Evolutionary conservation across 2,797 vertebrate species (phyloP).

Genomic region (Monodelphis domestica): DNA sequence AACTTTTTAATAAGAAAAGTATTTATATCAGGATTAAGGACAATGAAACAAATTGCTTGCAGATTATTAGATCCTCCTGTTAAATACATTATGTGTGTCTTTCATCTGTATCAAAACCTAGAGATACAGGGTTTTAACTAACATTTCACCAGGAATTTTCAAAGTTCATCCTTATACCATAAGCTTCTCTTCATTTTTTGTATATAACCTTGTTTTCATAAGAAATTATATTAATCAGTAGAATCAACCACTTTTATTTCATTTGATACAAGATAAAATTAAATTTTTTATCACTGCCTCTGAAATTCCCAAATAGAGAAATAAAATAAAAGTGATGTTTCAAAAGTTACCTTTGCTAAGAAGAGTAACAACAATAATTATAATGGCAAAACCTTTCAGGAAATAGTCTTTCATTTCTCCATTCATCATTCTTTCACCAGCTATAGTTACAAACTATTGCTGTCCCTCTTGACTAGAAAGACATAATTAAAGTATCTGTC

Average conservation of each 20-base stretch:
- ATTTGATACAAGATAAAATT: background rate
- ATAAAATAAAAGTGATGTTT: background rate
- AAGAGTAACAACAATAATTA: background rate
- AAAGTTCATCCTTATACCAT: background rate
- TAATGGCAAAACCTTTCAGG: background rate
- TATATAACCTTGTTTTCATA: background rate
- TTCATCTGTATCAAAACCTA: background rate
- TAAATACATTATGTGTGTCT: background rate
- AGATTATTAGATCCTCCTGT: background rate
- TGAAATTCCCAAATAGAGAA: background rate
- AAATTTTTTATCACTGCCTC: background rate
- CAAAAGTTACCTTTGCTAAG: background rate
- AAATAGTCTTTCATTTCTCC: background rate
- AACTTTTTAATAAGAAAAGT: background rate
- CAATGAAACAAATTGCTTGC: background rate
- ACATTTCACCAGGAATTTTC: slow-evolving; percentile 5
- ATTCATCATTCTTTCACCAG: background rate
- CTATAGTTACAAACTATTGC: background rate
- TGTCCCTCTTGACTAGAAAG: background rate
- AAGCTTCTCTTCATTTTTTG: background rate
- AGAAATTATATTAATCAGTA: background rate
- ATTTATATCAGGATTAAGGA: background rate
- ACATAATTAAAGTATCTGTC: background rate
- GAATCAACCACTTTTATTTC: background rate
- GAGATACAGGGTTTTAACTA: background rate